Conservation (phyloP, 2,797 vertebrate genomes). For the Danio tinwini region DNA sequence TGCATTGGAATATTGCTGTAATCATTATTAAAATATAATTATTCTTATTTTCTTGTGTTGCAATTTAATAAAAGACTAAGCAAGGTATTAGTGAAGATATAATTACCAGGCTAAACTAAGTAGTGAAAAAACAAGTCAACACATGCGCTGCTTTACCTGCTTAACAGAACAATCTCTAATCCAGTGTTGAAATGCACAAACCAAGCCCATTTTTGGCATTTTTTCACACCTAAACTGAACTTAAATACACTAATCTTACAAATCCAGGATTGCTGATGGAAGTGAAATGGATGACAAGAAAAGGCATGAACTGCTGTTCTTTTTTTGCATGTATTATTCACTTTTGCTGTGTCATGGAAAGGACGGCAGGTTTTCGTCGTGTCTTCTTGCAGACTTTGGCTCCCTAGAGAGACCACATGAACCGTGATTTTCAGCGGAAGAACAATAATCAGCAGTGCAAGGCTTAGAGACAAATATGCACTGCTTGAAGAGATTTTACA, state of each 20-base stretch:
- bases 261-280: slow-evolving; percentile 54
- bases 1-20: not conserved
- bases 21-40: not conserved
- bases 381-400: slow-evolving; percentile 28
- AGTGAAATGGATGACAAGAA: slow-evolving; percentile 69
- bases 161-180: not conserved
- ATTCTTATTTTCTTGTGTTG: not conserved
- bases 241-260: slow-evolving; percentile 31
- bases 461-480: slow-evolving; percentile 14
- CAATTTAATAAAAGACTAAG: not conserved
- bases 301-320: slow-evolving; percentile 58
- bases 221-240: slow-evolving; percentile 12
- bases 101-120: not conserved
- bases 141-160: not conserved
- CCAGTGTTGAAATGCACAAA: slow-evolving; percentile 9
- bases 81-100: no score
- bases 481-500: not conserved
- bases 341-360: slow-evolving; percentile 28
- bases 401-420: slow-evolving; percentile 31
- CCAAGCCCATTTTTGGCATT: not conserved
- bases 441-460: not conserved
- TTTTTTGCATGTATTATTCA: slow-evolving; percentile 71
- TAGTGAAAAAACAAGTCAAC: not conserved
- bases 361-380: not conserved
- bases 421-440: not conserved